Base-by-base conservation (phyloP, 2,888 invertebrate genomes). In the Melitaea athalia region DNA sequence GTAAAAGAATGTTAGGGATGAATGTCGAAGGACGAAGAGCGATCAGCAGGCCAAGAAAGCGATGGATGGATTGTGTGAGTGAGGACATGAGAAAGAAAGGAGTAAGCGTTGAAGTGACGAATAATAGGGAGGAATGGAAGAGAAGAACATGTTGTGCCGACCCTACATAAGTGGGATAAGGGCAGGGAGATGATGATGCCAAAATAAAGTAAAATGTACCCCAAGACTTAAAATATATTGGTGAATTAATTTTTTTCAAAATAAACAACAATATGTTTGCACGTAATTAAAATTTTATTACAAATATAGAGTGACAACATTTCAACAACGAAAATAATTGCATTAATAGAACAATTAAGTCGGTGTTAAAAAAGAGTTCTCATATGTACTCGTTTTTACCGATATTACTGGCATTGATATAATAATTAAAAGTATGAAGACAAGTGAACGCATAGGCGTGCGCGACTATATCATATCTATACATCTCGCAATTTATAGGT, bases 401-500 rank as follows among this genome's bases (percentile, higher is more conserved):
- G 53, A 45, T 45, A 61, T 66, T 53, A 53, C 38, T 50, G 43
- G 42, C 24, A 50, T 63, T 68, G 63, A 71, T 65, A 63, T 68
- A 63, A 71, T 64, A 69, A 63, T 68, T 59, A 59, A 68, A 60
- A 14, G 31, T 65, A 65, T 64, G 45, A 72, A 70, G 62, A 59
- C 61, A 69, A 31, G 24, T 47, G 38, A 59, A 50, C 15, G 45
- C 45, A 63, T 63, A 63, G 71, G 65, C 66, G 71, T 69, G 63
- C 57, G 60, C 63, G 66, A 61, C 57, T 69, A 65, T 66, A 64
- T 69, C 69, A 69, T 69, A 60, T 59, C 43, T 38, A 66, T 71
- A 69, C 67, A 60, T 59, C 43, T 38, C 52, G 45, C 63, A 66
- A 72, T 67, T 63, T 69, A 74, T 68, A 63, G 62, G 64, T 71